Evolutionary conservation across 2,113 vertebrate species (phyloP).

Genomic region (Ictalurus furcatus): DNA sequence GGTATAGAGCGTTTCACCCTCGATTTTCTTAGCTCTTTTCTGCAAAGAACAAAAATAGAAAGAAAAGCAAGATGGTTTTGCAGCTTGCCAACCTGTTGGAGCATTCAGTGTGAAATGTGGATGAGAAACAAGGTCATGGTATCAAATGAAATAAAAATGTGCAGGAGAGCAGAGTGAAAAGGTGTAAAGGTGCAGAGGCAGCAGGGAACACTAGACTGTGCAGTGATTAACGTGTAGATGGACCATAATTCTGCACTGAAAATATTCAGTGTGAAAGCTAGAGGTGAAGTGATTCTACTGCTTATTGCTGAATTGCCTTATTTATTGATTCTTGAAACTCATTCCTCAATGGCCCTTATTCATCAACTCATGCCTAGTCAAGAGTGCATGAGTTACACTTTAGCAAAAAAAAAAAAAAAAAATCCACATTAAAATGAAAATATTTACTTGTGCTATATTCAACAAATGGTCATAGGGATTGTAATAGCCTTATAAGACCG

Average conservation of each 20-base stretch:
- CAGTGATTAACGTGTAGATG: background rate
- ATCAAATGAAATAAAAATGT: slow-evolving; percentile 36
- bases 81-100: slow-evolving; percentile 13
- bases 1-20: slow-evolving; percentile 99
- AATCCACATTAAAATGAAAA: background rate
- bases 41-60: slow-evolving; percentile 80
- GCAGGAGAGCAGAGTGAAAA: slow-evolving; percentile 1
- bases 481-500: background rate
- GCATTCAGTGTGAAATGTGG: slow-evolving; percentile 27
- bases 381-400: too few relatives aligned
- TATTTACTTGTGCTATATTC: background rate
- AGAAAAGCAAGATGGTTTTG: background rate
- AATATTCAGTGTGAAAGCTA: background rate
- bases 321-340: background rate
- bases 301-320: background rate
- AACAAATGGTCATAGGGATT: background rate
- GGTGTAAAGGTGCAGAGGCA: slow-evolving; percentile 12
- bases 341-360: background rate
- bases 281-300: background rate
- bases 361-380: background rate
- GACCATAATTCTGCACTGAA: background rate
- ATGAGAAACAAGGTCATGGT: background rate
- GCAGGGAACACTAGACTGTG: background rate
- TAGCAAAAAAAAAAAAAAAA: too few relatives aligned
- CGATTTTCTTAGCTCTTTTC: slow-evolving; percentile 98